Evolutionary conservation across 2,888 invertebrate genomes (phyloP), one percentile per base, ranked within the genome.

Genomic region (Entomobrya proxima): DNA sequence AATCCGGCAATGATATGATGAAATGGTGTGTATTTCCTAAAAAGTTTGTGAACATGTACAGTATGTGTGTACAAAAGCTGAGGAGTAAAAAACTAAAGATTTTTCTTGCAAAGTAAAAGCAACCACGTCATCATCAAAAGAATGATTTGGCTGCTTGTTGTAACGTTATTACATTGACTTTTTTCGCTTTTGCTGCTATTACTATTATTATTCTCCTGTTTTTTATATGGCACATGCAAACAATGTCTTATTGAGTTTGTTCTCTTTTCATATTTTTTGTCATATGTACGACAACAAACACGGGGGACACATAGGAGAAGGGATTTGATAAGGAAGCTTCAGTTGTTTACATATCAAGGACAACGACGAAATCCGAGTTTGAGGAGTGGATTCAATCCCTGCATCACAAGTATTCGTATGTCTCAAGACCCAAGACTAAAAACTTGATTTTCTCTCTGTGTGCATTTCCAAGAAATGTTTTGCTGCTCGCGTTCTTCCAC

Each of bases 371-470:
- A 69, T 55, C 79, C 75, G 86, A 86, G 84, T 86, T 86, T 86
- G 86, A 86, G 58, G 86, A 86, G 69, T 86, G 86, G 86, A 86
- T 86, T 69, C 81, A 86, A 80, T 83, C 86, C 44, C 86, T 78
- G 27, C 78, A 84, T 35, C 79, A 79, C 24, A 79, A 83, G 52
- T 86, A 86, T 30, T 84, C 86, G 86, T 86, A 84, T n/a, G 83
- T 30, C n/a, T n/a, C 69, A 74, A 67, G 47, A 47, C 47, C n/a
- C n/a, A n/a, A 47, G n/a, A n/a, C 47, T 13, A 47, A 15, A n/a
- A 47, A 47, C 13, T 47, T 47, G 47, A 15, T 13, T 47, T 13
- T 47, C 3, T 47, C 3, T 47, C 15, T 47, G 47, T 13, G 15
- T 18, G 2, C 37, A 2, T 0, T n/a, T 69, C 44, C 44, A 40